Percentiles rank a stretch among this genome's conserved stretches.
Evolutionary conservation across 2,888 invertebrate genomes (phyloP).

Genomic region (Harpagoxenus sublaevis): DNA sequence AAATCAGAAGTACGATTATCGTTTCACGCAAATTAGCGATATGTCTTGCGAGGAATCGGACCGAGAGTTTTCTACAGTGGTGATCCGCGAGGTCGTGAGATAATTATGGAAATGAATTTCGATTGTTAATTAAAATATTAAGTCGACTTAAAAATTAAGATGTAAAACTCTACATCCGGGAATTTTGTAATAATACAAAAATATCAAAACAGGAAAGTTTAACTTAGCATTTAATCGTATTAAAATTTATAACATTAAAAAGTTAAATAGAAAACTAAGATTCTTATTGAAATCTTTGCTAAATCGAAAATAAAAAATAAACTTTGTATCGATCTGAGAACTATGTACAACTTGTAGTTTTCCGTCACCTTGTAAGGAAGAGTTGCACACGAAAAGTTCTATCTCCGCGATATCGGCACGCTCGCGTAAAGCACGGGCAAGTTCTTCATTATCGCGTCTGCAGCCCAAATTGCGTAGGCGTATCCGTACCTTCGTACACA

Average conservation of each 20-base stretch:
- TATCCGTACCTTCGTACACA: slow-evolving; percentile 70
- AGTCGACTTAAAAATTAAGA: background rate
- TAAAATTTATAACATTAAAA: background rate
- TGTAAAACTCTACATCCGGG: background rate
- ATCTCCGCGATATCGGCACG: slow-evolving; percentile 42
- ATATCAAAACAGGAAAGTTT: background rate
- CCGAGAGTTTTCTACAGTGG: slow-evolving; percentile 58
- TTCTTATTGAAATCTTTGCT: background rate
- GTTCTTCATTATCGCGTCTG: slow-evolving; percentile 76
- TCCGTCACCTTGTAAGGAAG: slow-evolving; percentile 21
- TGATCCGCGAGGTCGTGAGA: slow-evolving; percentile 75
- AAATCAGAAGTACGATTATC: slow-evolving; percentile 37
- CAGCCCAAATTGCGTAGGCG: slow-evolving; percentile 78
- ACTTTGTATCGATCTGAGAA: background rate
- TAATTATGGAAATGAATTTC: slow-evolving; percentile 83
- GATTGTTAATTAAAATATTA: slow-evolving; percentile 74
- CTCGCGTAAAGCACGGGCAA: slow-evolving; percentile 67
- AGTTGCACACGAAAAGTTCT: background rate
- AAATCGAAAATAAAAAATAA: background rate
- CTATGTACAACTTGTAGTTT: background rate
- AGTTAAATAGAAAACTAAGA: background rate
- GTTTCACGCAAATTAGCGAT: slow-evolving; percentile 63
- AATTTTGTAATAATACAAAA: background rate
- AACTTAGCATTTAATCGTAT: background rate
- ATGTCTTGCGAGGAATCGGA: slow-evolving; percentile 62